Evolutionary conservation across 2,113 vertebrate genomes (phyloP).

Genomic region (Xenopus borealis): DNA sequence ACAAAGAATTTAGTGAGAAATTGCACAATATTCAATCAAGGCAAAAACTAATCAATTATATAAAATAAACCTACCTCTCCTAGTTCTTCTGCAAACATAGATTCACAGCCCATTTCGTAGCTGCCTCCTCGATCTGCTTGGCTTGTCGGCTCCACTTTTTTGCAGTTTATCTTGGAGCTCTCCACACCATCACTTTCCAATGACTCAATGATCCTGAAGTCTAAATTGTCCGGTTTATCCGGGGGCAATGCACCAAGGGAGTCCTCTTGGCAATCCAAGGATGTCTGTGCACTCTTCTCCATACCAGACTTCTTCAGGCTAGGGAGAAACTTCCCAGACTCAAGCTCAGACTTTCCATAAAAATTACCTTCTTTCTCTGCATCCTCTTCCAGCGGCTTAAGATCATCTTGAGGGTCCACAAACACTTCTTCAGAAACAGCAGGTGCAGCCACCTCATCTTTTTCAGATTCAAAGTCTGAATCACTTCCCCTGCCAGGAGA

Average conservation of each 20-base stretch:
- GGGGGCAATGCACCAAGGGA: slow-evolving; percentile 70
- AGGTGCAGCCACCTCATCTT: slow-evolving; percentile 81
- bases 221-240: slow-evolving; percentile 74
- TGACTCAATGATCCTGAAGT: slow-evolving; percentile 75
- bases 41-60: neutral
- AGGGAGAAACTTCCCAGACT: slow-evolving; percentile 95
- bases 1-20: slow-evolving; percentile 48
- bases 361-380: slow-evolving; percentile 94
- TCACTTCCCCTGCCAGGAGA: slow-evolving; percentile 92
- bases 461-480: slow-evolving; percentile 94
- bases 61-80: slow-evolving; percentile 74
- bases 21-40: slow-evolving; percentile 36
- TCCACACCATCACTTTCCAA: slow-evolving; percentile 63
- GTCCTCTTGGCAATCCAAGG: slow-evolving; percentile 96
- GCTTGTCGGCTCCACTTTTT: slow-evolving; percentile 72
- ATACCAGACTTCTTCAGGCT: slow-evolving; percentile 95
- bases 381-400: slow-evolving; percentile 96
- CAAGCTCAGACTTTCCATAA: slow-evolving; percentile 95
- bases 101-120: slow-evolving; percentile 71
- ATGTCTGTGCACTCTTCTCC: slow-evolving; percentile 99
- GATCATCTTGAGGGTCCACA: slow-evolving; percentile 92
- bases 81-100: slow-evolving; percentile 72
- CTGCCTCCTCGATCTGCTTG: slow-evolving; percentile 64
- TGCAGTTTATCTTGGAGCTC: slow-evolving; percentile 68
- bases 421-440: slow-evolving; percentile 80